Evolutionary conservation across 2,797 vertebrate genomes (phyloP).

Genomic region (Rhinogobio ventralis): DNA sequence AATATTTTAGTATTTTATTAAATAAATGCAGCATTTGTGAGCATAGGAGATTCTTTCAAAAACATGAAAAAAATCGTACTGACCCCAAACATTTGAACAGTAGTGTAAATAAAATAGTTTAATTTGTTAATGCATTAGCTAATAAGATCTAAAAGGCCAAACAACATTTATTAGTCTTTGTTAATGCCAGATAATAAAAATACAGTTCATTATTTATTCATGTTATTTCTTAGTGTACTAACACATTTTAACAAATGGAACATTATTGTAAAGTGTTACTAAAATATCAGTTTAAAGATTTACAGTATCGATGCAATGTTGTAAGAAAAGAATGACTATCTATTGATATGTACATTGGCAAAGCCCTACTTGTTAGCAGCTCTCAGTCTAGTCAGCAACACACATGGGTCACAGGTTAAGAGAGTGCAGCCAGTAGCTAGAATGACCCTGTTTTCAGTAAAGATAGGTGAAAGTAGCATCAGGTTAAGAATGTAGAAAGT

Average conservation of each 20-base stretch:
- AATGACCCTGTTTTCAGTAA: slow-evolving; percentile 20
- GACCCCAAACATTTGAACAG: neutral
- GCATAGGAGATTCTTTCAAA: neutral
- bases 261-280: neutral
- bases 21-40: neutral
- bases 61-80: neutral
- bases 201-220: neutral
- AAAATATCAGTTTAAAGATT: neutral
- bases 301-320: neutral
- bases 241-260: neutral
- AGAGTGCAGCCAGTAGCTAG: slow-evolving; percentile 3
- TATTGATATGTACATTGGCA: neutral
- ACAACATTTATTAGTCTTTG: neutral
- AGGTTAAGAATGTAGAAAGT: slow-evolving; percentile 7
- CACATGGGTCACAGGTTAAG: slow-evolving; percentile 1
- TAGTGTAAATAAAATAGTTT: neutral
- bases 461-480: slow-evolving; percentile 20
- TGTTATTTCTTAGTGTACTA: neutral
- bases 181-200: neutral
- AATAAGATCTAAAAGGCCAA: neutral
- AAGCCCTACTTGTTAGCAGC: neutral
- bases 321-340: neutral
- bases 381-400: slow-evolving; percentile 2
- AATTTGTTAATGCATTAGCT: neutral
- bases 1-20: neutral